phyloP scores from a whole-genome alignment of 2,888 invertebrate species.

The Taenaris catops region DNA sequence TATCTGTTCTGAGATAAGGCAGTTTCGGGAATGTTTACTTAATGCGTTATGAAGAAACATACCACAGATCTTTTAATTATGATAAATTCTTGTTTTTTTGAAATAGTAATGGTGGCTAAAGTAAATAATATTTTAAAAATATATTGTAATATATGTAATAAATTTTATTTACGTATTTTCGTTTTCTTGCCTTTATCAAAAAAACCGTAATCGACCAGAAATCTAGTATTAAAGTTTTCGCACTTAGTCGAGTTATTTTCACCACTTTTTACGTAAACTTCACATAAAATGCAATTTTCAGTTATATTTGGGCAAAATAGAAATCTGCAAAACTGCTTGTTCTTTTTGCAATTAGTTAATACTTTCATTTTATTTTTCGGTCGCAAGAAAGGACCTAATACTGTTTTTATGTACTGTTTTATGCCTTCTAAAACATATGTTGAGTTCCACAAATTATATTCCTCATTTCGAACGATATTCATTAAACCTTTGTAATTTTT shows the following conservation, averaged over 20 bases:
- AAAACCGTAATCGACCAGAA: slow-evolving; percentile 25
- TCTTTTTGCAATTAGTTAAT: slow-evolving; percentile 40
- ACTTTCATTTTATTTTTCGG: slow-evolving; percentile 35
- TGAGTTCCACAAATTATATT: slow-evolving; percentile 12
- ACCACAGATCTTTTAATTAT: no score
- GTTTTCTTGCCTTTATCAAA: not conserved
- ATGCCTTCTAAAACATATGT: slow-evolving; percentile 18
- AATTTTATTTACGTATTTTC: not conserved
- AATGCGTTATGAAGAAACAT: slow-evolving; percentile 57
- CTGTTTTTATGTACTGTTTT: slow-evolving; percentile 19
- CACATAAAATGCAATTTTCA: slow-evolving; percentile 46
- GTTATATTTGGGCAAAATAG: slow-evolving; percentile 43
- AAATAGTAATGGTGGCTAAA: no score
- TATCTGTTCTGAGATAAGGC: slow-evolving; percentile 65
- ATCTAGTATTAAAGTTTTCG: slow-evolving; percentile 31
- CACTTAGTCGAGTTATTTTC: slow-evolving; percentile 35
- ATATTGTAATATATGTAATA: not conserved
- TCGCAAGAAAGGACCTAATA: not conserved
- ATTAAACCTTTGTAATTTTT: slow-evolving; percentile 10
- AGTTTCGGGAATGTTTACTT: slow-evolving; percentile 68
- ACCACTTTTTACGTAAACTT: slow-evolving; percentile 29
- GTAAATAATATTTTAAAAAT: not conserved
- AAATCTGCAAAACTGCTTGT: slow-evolving; percentile 40
- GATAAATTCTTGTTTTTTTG: no score
- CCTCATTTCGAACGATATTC: slow-evolving; percentile 9